A percentile compares a stretch with the other conserved stretches of the same genome.
phyloP scores from a whole-genome alignment of 2,888 invertebrate species.

The Cremastinae sp. region DNA sequence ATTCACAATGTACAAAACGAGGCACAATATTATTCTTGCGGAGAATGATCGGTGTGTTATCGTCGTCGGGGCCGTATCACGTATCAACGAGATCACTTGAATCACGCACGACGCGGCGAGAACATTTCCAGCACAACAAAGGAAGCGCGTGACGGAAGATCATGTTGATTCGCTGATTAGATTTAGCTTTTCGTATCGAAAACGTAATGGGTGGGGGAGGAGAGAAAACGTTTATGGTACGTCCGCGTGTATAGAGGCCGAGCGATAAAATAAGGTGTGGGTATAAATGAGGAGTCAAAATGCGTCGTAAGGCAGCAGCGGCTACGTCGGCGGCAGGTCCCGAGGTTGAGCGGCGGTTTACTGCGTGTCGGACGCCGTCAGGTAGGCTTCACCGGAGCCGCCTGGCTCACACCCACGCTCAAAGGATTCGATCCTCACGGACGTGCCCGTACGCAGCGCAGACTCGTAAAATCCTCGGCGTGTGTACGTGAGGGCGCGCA shows the following conservation, averaged over 20 bases:
- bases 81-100: constrained; percentile 35
- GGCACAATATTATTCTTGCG: background rate
- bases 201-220: background rate
- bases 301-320: constrained; percentile 62
- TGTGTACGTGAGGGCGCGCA: constrained; percentile 43
- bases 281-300: constrained; percentile 40
- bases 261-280: constrained; percentile 52
- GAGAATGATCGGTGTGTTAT: constrained; percentile 10
- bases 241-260: constrained; percentile 6
- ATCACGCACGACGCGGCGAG: constrained; percentile 12
- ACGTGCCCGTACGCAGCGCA: constrained; percentile 63
- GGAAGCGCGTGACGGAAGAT: constrained; percentile 48
- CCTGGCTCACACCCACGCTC: constrained; percentile 75
- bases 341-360: constrained; percentile 73
- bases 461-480: constrained; percentile 48
- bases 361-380: constrained; percentile 80
- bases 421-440: constrained; percentile 67
- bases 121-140: constrained; percentile 26
- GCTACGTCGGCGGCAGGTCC: constrained; percentile 54
- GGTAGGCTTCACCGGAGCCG: constrained; percentile 76
- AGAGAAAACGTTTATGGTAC: background rate
- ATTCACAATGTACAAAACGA: too few relatives aligned
- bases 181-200: background rate
- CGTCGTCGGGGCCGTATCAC: constrained; percentile 40
- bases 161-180: constrained; percentile 51